These are phyloP conservation scores for Apogon talboti DNA, from an alignment of 2,797 vertebrate genomes.

Conservation along the genomic window DNA sequence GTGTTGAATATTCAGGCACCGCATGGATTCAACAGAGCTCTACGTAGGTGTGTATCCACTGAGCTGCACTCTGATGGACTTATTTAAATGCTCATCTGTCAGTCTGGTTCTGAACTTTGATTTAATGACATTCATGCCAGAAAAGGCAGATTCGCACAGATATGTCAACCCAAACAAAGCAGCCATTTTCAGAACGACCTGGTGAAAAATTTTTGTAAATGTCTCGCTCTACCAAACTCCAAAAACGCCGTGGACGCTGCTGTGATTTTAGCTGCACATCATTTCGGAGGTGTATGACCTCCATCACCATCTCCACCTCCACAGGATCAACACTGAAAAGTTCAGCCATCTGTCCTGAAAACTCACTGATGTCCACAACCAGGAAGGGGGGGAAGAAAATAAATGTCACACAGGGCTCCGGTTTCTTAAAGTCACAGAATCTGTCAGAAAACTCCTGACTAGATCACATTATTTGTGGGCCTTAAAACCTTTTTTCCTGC, in stretches of 20 bases:
- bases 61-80: neutral
- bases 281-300: slow-evolving; percentile 43
- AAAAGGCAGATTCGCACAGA: slow-evolving; percentile 19
- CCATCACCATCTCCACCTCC: slow-evolving; percentile 3
- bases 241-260: neutral
- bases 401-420: no score
- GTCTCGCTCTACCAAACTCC: slow-evolving; percentile 15
- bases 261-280: no score
- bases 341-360: neutral
- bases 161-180: slow-evolving; percentile 28
- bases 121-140: slow-evolving; percentile 24
- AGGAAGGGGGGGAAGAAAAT: neutral
- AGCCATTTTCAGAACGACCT: slow-evolving; percentile 21
- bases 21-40: neutral
- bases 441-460: no score
- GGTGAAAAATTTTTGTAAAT: slow-evolving; percentile 24
- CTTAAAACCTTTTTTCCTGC: no score
- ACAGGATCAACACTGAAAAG: neutral
- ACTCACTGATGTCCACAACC: neutral
- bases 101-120: neutral
- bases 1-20: neutral
- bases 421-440: no score
- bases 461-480: no score
- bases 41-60: neutral
- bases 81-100: neutral